Evolutionary conservation across 2,113 vertebrate genomes (phyloP), one percentile per base, ranked within the genome.

Genomic region (Poicephalus gulielmi): DNA sequence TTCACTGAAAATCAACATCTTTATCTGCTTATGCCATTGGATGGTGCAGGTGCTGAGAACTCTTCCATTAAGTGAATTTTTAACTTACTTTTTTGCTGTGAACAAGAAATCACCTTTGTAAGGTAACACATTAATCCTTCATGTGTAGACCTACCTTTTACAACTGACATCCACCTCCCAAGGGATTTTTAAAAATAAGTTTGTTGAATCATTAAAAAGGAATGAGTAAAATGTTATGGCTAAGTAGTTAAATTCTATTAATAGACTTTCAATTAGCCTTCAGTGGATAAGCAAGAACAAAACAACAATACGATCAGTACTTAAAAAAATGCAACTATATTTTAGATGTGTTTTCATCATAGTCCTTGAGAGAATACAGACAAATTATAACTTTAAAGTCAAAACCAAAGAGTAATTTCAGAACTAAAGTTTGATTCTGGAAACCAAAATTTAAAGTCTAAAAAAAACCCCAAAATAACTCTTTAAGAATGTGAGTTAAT

Each of bases 171-270:
- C 27, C 4, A 74, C 24, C 14, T 78, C 44, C 33, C 24, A 60
- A 62, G 17, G 22, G 31, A 52, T 46, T 70, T 90, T 60, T 68
- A 30, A 57, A 91, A 84, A 49, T 14, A 75, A 60, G 6, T 69
- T 50, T 76, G 18, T 71, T 68, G 27, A 94, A 86, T 88, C 11
- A 57, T 70, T 86, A 88, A 95, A 94, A 96, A 97, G 85, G 94
- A 93, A 95, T 97, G 93, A 94, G 91, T 94, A 94, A 96, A 95
- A 60, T 6, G 0, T 31, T 75, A 83, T 3, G 0, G 13, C 3
- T 19, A 52, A 67, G 14, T 33, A 79, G 13, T 37, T 82, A 50
- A 75, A 90, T 78, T 53, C 16, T 57, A 30, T 59, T 41, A 53
- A 62, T 20, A 83, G 41, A 37, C 9, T 74, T 94, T 70, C 33